Evolutionary conservation across 2,797 vertebrate genomes (phyloP).

Genomic region (Peromyscus melanophrys): DNA sequence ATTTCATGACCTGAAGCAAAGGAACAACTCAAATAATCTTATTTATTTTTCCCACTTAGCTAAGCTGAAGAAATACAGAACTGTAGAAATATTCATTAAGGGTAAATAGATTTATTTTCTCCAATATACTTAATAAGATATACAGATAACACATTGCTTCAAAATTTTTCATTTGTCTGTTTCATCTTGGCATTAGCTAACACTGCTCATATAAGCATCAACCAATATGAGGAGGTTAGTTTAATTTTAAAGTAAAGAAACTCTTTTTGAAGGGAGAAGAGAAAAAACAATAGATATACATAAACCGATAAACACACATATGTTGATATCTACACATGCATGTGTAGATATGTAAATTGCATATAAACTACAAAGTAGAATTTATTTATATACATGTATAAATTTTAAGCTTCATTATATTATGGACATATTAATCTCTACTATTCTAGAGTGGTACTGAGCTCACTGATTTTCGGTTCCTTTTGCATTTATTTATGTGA

Average conservation of each 20-base stretch:
- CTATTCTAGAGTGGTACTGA: not conserved
- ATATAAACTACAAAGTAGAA: not conserved
- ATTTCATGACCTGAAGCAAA: conserved; percentile 42
- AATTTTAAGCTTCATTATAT: not conserved
- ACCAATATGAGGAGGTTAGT: not conserved
- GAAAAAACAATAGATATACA: not conserved
- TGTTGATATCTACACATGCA: not conserved
- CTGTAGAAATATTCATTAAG: conserved; percentile 25
- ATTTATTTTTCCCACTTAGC: not conserved
- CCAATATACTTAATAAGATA: not conserved
- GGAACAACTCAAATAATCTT: conserved; percentile 30
- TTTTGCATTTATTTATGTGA: conserved; percentile 10
- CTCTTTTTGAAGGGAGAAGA: not conserved
- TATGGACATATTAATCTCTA: not conserved
- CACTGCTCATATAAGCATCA: not conserved
- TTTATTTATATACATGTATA: not conserved
- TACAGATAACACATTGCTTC: not conserved
- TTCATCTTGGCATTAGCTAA: not conserved
- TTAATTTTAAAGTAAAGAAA: not conserved
- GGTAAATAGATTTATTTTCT: conserved; percentile 41
- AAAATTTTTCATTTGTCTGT: not conserved
- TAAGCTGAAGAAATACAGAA: not conserved
- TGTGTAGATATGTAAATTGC: not conserved
- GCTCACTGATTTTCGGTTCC: not conserved
- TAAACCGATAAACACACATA: not conserved